Conservation (phyloP, 2,113 vertebrate species). For the Triplophysa dalaica region DNA sequence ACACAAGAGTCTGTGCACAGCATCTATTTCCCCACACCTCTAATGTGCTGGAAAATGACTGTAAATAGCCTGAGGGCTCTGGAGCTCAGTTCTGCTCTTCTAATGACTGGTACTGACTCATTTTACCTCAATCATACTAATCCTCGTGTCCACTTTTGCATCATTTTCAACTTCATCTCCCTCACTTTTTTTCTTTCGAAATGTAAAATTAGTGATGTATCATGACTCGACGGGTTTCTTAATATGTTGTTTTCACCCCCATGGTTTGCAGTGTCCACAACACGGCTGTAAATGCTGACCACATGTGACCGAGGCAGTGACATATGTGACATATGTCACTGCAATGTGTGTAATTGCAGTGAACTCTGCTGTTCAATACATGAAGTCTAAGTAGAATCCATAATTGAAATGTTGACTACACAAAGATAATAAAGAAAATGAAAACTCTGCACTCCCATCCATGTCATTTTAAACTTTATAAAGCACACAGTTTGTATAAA, state of each 20-base stretch:
- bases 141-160: background rate
- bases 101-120: conserved; percentile 34
- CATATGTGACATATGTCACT: too few species aligned
- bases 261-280: conserved; percentile 1
- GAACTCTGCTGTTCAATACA: background rate
- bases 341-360: background rate
- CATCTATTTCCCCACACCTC: conserved; percentile 18
- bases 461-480: too few species aligned
- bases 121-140: conserved; percentile 11
- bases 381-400: background rate
- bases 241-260: conserved; percentile 1
- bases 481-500: too few species aligned
- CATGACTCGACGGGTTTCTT: background rate
- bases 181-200: background rate
- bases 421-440: background rate
- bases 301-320: conserved; percentile 57
- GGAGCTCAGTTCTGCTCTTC: conserved; percentile 7
- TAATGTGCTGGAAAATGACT: conserved; percentile 41
- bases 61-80: conserved; percentile 33
- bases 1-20: background rate
- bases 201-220: background rate
- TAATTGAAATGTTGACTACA: background rate
- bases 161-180: background rate
- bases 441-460: background rate
- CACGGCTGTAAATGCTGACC: conserved; percentile 31